phyloP scores from a whole-genome alignment of 2,888 invertebrate species.

The Andrena flavipes region DNA sequence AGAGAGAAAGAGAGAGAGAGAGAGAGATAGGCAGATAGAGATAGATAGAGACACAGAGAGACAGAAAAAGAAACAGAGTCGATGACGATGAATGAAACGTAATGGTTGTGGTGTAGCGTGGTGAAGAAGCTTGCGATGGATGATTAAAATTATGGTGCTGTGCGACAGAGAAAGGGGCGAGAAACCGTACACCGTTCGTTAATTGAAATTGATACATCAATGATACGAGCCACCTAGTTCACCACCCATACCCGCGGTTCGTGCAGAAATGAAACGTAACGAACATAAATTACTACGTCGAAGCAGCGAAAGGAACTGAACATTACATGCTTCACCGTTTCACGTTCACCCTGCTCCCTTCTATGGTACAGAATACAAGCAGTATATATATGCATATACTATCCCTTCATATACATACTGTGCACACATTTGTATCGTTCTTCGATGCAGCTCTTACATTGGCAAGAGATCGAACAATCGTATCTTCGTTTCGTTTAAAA shows the following conservation, averaged over 20 bases:
- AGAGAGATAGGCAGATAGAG: constrained; percentile 26
- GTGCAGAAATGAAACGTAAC: constrained; percentile 43
- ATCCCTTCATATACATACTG: constrained; percentile 32
- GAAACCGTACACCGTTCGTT: constrained; percentile 3
- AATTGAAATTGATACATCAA: not conserved
- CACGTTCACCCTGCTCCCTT: constrained; percentile 29
- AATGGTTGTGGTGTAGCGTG: constrained; percentile 47
- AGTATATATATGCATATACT: constrained; percentile 33
- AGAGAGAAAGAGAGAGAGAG: constrained; percentile 3
- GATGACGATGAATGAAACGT: constrained; percentile 5
- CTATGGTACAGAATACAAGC: constrained; percentile 36
- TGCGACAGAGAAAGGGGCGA: constrained; percentile 9
- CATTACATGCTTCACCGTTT: constrained; percentile 52
- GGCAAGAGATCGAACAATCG: constrained; percentile 35
- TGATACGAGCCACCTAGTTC: constrained; percentile 1
- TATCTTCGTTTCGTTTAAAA: not conserved
- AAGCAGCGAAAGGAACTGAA: constrained; percentile 50
- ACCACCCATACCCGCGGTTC: constrained; percentile 18
- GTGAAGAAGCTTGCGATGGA: constrained; percentile 50
- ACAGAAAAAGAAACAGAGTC: constrained; percentile 14
- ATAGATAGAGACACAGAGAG: constrained; percentile 28
- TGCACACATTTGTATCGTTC: constrained; percentile 23
- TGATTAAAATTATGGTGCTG: constrained; percentile 24
- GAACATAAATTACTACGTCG: constrained; percentile 56
- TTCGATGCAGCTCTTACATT: constrained; percentile 8